These are phyloP conservation scores for Graphium colonna DNA, from an alignment of 2,888 invertebrate genomes.

Conservation along the genomic window DNA sequence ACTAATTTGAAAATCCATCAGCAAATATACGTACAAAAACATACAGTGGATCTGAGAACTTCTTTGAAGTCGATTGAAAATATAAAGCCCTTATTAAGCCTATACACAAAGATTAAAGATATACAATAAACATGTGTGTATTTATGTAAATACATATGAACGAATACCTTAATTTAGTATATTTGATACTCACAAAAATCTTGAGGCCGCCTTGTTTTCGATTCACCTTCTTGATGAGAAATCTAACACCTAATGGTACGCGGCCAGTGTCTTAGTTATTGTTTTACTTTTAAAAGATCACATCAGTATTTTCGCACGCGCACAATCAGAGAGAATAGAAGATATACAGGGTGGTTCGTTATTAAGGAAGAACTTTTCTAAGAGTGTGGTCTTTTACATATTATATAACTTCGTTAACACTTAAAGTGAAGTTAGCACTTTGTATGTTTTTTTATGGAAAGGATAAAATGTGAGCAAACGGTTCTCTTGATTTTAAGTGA, in stretches of 20 bases:
- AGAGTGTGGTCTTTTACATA: not conserved
- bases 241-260: not conserved
- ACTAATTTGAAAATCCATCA: too few relatives aligned
- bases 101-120: too few relatives aligned
- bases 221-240: not conserved
- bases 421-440: too few relatives aligned
- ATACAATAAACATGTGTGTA: not conserved
- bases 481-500: too few relatives aligned
- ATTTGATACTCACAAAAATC: not conserved
- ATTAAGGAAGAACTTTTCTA: constrained; percentile 1
- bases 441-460: too few relatives aligned
- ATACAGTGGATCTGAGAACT: not conserved
- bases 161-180: not conserved
- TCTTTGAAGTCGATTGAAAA: not conserved
- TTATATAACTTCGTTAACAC: too few relatives aligned
- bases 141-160: not conserved
- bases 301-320: constrained; percentile 33
- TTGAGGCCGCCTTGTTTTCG: not conserved
- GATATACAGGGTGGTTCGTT: constrained; percentile 10
- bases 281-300: constrained; percentile 30
- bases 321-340: not conserved
- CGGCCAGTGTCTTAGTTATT: constrained; percentile 10
- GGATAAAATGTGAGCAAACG: too few relatives aligned
- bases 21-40: not conserved
- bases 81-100: too few relatives aligned